These are phyloP conservation scores for Apamea monoglypha DNA, from an alignment of 2,888 invertebrate genomes.

Conservation along the genomic window DNA sequence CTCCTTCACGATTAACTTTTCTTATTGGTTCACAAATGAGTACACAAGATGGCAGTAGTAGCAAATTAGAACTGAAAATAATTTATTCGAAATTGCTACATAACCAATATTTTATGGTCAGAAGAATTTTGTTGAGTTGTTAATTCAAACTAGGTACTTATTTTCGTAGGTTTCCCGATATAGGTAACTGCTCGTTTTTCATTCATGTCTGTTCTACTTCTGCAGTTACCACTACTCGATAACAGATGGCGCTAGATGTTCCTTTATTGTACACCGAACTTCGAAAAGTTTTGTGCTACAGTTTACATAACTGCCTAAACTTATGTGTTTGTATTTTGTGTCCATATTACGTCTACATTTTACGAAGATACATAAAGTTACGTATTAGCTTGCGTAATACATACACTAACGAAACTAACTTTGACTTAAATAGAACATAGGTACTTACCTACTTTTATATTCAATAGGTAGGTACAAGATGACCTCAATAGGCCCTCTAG, in stretches of 20 bases:
- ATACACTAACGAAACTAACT: background rate
- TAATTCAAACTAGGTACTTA: background rate
- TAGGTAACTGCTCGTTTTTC: background rate
- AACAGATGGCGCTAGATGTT: slow-evolving; percentile 67
- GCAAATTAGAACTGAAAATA: background rate
- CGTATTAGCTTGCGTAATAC: slow-evolving; percentile 30
- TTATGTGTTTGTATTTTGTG: slow-evolving; percentile 30
- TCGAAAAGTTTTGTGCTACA: slow-evolving; percentile 38
- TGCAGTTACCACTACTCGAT: slow-evolving; percentile 56
- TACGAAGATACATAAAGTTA: slow-evolving; percentile 26
- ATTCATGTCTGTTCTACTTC: background rate
- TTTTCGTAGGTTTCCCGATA: background rate
- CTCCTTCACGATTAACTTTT: background rate
- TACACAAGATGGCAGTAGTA: slow-evolving; percentile 30
- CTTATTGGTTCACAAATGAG: slow-evolving; percentile 8
- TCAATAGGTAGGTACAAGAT: background rate
- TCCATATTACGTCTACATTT: slow-evolving; percentile 22
- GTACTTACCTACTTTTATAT: background rate
- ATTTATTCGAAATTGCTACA: background rate
- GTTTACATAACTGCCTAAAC: slow-evolving; percentile 39
- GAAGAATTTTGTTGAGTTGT: background rate
- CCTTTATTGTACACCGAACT: background rate
- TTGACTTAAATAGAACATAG: background rate
- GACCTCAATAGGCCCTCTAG: slow-evolving; percentile 11
- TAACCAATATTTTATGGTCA: background rate